Evolutionary conservation across 2,888 invertebrate species (phyloP).

Genomic region (Argyresthia albistria): DNA sequence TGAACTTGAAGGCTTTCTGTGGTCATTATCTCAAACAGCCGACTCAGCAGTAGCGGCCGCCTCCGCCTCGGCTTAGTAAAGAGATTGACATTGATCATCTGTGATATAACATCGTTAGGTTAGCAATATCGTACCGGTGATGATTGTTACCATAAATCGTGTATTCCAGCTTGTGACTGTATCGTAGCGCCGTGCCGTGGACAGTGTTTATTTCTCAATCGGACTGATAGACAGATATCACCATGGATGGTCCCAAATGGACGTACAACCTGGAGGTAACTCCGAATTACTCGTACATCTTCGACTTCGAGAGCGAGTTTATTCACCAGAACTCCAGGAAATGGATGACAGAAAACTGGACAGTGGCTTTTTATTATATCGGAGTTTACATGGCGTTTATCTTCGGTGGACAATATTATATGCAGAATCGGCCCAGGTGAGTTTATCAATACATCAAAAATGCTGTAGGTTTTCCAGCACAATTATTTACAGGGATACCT

Average conservation of each 20-base stretch:
- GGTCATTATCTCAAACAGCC: slow-evolving; percentile 45
- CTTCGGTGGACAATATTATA: slow-evolving; percentile 93
- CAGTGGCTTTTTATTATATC: slow-evolving; percentile 89
- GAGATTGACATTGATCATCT: slow-evolving; percentile 55
- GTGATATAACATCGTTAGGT: slow-evolving; percentile 60
- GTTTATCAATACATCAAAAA: slow-evolving; percentile 16
- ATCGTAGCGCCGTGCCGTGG: too few relatives aligned
- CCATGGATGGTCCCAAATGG: slow-evolving; percentile 52
- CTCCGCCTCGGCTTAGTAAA: slow-evolving; percentile 20
- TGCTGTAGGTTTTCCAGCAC: not conserved
- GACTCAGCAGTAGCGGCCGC: slow-evolving; percentile 34
- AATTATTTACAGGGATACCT: not conserved
- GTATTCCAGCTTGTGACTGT: slow-evolving; percentile 5
- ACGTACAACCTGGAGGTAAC: slow-evolving; percentile 72
- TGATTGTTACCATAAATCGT: slow-evolving; percentile 29
- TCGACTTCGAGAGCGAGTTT: slow-evolving; percentile 96
- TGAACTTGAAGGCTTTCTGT: slow-evolving; percentile 38
- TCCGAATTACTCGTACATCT: slow-evolving; percentile 94
- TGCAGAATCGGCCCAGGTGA: slow-evolving; percentile 90
- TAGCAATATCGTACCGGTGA: slow-evolving; percentile 50
- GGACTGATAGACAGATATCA: not conserved
- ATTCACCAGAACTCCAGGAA: slow-evolving; percentile 89
- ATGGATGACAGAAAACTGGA: slow-evolving; percentile 99
- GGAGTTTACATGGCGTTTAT: slow-evolving; percentile 95
- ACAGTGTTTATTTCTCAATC: too few relatives aligned